Evolutionary conservation across 2,797 vertebrate genomes (phyloP).

Genomic region (Ptychobarbus kaznakovi): DNA sequence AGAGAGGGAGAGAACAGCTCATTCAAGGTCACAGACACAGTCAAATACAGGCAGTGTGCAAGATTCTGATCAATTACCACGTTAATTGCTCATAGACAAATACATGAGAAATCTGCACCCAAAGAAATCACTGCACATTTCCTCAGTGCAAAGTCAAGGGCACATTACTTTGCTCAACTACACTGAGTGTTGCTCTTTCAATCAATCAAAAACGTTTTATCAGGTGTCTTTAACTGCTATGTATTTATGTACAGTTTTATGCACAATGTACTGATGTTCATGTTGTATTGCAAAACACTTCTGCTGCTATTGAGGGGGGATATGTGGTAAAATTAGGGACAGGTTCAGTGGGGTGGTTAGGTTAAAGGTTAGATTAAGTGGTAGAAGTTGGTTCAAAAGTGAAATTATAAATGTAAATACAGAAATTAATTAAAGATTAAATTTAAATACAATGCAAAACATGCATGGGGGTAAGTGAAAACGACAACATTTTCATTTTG

Average conservation of each 20-base stretch:
- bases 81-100: background rate
- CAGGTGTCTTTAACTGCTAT: too few species aligned
- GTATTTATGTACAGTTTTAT: background rate
- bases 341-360: background rate
- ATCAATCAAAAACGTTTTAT: too few species aligned
- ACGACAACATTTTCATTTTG: too few species aligned
- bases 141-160: background rate
- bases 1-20: conserved; percentile 22
- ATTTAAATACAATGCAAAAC: background rate
- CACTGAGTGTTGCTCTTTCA: background rate
- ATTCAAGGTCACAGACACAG: conserved; percentile 18
- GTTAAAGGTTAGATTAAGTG: background rate
- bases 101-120: background rate
- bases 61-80: background rate
- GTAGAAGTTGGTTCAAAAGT: background rate
- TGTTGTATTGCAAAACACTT: background rate
- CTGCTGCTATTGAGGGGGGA: background rate
- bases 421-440: background rate
- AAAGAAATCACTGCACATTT: background rate
- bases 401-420: background rate
- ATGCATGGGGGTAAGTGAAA: background rate
- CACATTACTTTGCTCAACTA: background rate
- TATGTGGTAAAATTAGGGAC: background rate
- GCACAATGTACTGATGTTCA: background rate
- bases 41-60: background rate